Percentiles rank a stretch among this genome's conserved stretches.
These are phyloP conservation scores for Myoxocephalus aenaeus DNA, from an alignment of 2,797 vertebrate genomes.

Conservation along the genomic window DNA sequence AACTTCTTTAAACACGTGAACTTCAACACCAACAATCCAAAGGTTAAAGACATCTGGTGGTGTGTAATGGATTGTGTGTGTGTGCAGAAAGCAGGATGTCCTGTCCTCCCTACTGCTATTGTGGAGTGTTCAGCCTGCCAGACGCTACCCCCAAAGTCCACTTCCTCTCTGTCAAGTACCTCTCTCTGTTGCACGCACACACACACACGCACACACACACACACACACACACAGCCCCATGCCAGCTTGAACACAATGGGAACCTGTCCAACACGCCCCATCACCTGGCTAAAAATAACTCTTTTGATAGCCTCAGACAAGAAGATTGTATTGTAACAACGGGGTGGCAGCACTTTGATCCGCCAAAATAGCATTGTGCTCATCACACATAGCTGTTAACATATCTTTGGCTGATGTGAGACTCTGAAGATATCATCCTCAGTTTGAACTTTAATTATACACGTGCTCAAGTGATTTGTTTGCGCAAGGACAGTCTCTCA, in stretches of 20 bases:
- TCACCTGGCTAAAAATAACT: constrained; percentile 78
- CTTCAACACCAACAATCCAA: constrained; percentile 29
- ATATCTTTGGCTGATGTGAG: neutral
- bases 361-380: constrained; percentile 44
- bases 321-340: constrained; percentile 69
- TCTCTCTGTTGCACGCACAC: constrained; percentile 28
- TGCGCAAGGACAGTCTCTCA: neutral
- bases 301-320: constrained; percentile 38
- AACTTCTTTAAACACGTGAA: constrained; percentile 33
- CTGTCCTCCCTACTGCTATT: constrained; percentile 80
- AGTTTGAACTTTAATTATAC: constrained; percentile 14
- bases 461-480: neutral
- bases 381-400: constrained; percentile 4
- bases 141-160: constrained; percentile 70
- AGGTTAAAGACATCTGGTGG: constrained; percentile 34
- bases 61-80: constrained; percentile 12
- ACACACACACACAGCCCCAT: constrained; percentile 43
- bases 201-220: constrained; percentile 31
- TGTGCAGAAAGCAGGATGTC: constrained; percentile 78
- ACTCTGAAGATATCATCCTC: neutral
- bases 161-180: constrained; percentile 76
- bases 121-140: constrained; percentile 67
- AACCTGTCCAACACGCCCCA: constrained; percentile 62
- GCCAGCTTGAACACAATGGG: constrained; percentile 77
- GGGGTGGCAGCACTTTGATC: constrained; percentile 64